These are phyloP conservation scores for Agapornis roseicollis DNA, from an alignment of 2,113 vertebrate genomes.

Conservation along the genomic window DNA sequence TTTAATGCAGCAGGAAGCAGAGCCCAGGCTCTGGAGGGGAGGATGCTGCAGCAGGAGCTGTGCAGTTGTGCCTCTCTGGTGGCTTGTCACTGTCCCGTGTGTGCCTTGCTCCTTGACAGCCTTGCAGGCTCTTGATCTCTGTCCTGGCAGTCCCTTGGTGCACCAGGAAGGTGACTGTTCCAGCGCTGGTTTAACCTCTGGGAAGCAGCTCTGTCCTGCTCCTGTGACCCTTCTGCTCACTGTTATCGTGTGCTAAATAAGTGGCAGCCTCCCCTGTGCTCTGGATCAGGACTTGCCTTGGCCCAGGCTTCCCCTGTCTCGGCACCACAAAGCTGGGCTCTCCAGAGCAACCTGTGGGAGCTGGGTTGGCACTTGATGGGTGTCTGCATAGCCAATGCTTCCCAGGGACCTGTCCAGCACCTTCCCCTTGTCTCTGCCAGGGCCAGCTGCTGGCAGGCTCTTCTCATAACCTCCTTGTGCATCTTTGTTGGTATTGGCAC, in stretches of 20 bases:
- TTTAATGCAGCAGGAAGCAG: neutral
- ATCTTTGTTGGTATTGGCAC: neutral
- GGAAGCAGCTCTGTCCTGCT: neutral
- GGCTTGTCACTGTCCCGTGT: neutral
- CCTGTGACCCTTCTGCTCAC: neutral
- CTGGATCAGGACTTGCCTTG: neutral
- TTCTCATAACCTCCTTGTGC: neutral
- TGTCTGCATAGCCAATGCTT: neutral
- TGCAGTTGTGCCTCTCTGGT: neutral
- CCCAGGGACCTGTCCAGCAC: fast-evolving
- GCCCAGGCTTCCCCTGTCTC: neutral
- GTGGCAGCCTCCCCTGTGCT: neutral
- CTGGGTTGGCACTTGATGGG: neutral
- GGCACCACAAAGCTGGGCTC: neutral
- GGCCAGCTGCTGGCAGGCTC: neutral
- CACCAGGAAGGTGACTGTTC: neutral
- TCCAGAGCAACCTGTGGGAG: neutral
- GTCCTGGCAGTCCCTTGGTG: neutral
- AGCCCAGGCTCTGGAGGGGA: neutral
- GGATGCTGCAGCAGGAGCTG: neutral
- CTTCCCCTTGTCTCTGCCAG: neutral
- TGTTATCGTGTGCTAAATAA: fast-evolving
- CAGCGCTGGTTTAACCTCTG: neutral
- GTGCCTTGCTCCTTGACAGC: neutral
- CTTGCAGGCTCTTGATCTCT: neutral